Evolutionary conservation across 2,888 invertebrate species (phyloP), one percentile per base, ranked within the genome.

Genomic region (Drosophila meridionalis): DNA sequence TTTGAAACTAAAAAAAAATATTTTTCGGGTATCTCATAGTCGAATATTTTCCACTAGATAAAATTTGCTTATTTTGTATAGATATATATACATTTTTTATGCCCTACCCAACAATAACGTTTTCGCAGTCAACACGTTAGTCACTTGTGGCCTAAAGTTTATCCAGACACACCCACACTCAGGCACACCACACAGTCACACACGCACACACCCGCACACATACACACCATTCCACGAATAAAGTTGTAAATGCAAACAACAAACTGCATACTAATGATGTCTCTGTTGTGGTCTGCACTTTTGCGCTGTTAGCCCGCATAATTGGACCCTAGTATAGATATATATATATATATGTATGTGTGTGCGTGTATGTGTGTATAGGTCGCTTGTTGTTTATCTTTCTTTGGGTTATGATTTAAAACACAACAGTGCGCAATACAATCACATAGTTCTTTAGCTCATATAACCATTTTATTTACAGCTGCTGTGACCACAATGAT

Each of bases 211-310:
- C 34, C 42, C 30, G 43, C 8, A 30, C 47, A 20, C 8, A 43
- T n/a, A 55, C 20, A 26, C 14, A 26, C 50, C 20, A 7, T 42
- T 43, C 53, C 5, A 56, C 9, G n/a, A 7, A 61, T 20, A 78
- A 65, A 56, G 53, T 62, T 70, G 58, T 53, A 60, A 68, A 80
- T 62, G 45, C 69, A 76, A 72, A 78, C 76, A 80, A 73, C 76
- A 76, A 78, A 76, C 78, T 78, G 81, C 78, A 78, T 80, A 78
- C 78, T 76, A 78, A 78, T 78, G 78, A 78, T 76, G 78, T 78
- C 77, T 72, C 77, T 80, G 60, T 72, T 78, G 78, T 76, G 81
- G 72, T 80, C 73, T 72, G 66, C 63, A 80, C 53, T 80, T 65
- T 66, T 72, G 72, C 57, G 69, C 81, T 72, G 62, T 76, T 61